Evolutionary conservation across 2,888 invertebrate species (phyloP).

Genomic region (Yponomeuta evonymella): DNA sequence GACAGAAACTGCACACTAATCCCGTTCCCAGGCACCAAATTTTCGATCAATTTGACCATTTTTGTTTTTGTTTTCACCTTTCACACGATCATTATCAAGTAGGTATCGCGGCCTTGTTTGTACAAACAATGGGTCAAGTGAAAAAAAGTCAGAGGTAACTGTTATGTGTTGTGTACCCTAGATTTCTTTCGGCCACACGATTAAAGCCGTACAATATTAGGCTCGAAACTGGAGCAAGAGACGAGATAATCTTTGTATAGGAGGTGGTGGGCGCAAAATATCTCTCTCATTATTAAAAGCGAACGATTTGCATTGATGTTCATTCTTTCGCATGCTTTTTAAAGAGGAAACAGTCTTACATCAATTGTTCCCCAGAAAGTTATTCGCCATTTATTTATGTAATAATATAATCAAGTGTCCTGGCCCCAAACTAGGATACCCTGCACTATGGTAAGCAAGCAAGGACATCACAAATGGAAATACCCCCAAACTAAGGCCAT

Average conservation of each 20-base stretch:
- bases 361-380: background rate
- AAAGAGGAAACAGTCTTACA: background rate
- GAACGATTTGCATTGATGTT: background rate
- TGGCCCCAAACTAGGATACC: no score
- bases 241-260: background rate
- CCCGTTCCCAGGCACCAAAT: background rate
- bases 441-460: no score
- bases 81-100: slow-evolving; percentile 1
- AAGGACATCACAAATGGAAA: no score
- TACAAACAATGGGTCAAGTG: background rate
- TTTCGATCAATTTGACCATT: slow-evolving; percentile 2
- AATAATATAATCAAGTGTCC: no score
- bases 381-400: no score
- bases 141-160: slow-evolving; percentile 2
- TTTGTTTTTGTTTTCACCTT: background rate
- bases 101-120: background rate
- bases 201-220: slow-evolving; percentile 2
- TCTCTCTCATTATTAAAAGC: slow-evolving; percentile 10
- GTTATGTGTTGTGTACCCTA: background rate
- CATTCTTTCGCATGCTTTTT: background rate
- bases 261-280: slow-evolving; percentile 4
- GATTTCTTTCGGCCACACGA: slow-evolving; percentile 5
- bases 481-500: no score
- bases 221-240: background rate
- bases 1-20: background rate